Conservation (phyloP, 2,888 invertebrate species). For the Caenorhabditis sp. region DNA sequence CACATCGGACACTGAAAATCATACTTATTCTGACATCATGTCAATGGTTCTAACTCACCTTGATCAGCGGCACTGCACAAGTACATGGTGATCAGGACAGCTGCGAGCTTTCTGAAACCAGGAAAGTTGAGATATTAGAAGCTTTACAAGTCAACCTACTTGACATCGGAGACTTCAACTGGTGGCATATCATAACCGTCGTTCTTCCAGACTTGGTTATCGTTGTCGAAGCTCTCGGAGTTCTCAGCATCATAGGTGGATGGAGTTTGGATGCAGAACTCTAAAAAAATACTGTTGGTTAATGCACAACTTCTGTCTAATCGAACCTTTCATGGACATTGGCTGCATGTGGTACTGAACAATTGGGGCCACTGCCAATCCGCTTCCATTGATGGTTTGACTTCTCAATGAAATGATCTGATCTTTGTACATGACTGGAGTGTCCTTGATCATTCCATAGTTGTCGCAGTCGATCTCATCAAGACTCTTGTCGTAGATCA, state of each 20-base stretch:
- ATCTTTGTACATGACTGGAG: conserved; percentile 31
- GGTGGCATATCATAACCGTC: conserved; percentile 58
- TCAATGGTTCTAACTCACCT: conserved; percentile 25
- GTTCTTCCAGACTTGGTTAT: conserved; percentile 51
- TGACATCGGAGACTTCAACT: conserved; percentile 23
- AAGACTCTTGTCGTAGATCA: conserved; percentile 63
- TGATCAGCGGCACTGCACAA: conserved; percentile 39
- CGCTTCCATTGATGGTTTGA: conserved; percentile 1
- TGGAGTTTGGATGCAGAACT: conserved; percentile 34
- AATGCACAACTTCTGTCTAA: background rate
- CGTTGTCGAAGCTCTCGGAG: conserved; percentile 44
- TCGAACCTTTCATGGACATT: conserved; percentile 57
- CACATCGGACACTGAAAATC: conserved; percentile 43
- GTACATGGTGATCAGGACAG: conserved; percentile 50
- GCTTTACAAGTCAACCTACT: conserved; percentile 19
- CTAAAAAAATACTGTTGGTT: conserved; percentile 5
- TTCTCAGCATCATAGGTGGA: conserved; percentile 9
- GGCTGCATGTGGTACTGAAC: conserved; percentile 57
- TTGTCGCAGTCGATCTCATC: conserved; percentile 58
- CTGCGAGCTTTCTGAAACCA: conserved; percentile 40
- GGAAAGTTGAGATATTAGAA: background rate
- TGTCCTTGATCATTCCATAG: conserved; percentile 47
- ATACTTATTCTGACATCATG: background rate
- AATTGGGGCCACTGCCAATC: conserved; percentile 33
- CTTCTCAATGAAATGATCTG: conserved; percentile 20